Percentiles rank a stretch among this genome's conserved stretches.
Evolutionary conservation across 1,140 invertebrate species (phyloP).

Genomic region (Drosophila melanogaster): DNA sequence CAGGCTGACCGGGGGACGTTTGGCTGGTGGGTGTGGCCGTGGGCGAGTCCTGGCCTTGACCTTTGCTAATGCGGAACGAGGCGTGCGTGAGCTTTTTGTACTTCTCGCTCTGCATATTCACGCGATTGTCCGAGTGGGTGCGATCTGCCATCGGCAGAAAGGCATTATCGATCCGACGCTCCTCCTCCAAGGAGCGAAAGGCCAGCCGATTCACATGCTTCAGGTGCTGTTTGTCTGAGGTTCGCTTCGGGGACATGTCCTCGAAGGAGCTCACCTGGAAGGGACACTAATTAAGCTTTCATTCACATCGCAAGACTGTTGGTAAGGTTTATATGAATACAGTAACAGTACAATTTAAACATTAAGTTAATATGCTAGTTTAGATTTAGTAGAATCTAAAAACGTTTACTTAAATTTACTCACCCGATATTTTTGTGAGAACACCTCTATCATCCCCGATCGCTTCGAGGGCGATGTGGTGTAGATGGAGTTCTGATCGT

Average conservation of each 20-base stretch:
- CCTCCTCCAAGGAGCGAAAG: conserved; percentile 83
- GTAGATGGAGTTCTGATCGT: conserved; percentile 84
- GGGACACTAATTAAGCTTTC: conserved; percentile 35
- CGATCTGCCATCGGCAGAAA: conserved; percentile 82
- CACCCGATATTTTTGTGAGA: conserved; percentile 84
- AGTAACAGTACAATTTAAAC: too few species aligned
- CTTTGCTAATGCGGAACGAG: conserved; percentile 81
- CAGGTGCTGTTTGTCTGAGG: conserved; percentile 65
- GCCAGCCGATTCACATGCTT: conserved; percentile 81
- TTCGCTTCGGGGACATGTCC: conserved; percentile 77
- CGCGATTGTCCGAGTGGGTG: conserved; percentile 83
- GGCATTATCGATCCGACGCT: conserved; percentile 83
- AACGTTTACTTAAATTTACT: background rate
- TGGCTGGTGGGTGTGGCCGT: conserved; percentile 41
- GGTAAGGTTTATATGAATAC: background rate
- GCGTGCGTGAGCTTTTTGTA: conserved; percentile 83
- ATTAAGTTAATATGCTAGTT: background rate
- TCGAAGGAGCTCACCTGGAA: conserved; percentile 79
- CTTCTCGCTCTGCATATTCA: conserved; percentile 82
- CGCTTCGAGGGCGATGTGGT: conserved; percentile 84
- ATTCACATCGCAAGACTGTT: background rate
- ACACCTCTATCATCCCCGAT: conserved; percentile 83
- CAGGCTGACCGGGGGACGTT: conserved; percentile 53
- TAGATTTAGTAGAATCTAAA: background rate
- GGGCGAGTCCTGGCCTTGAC: conserved; percentile 55